phyloP scores from a whole-genome alignment of 2,113 vertebrate genomes.

The Engystomops pustulosus region DNA sequence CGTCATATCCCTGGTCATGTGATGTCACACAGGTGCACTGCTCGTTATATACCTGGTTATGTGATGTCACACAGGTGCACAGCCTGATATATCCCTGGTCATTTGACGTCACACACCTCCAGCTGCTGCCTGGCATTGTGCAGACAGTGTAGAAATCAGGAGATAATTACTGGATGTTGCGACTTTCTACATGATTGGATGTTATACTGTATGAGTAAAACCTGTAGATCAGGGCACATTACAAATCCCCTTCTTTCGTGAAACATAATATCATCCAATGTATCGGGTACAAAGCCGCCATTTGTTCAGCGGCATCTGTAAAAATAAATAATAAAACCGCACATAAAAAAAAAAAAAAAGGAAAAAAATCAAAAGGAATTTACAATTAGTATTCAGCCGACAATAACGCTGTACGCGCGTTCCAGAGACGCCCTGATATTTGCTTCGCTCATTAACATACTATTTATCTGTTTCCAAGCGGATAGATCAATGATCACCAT shows the following conservation, averaged over 20 bases:
- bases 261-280: background rate
- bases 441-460: constrained; percentile 35
- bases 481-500: constrained; percentile 38
- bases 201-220: background rate
- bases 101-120: too few species aligned
- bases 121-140: background rate
- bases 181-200: background rate
- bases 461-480: constrained; percentile 41
- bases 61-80: too few species aligned
- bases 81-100: too few species aligned
- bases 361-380: constrained; percentile 32
- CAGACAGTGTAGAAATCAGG: background rate
- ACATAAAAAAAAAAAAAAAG: constrained; percentile 1
- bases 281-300: background rate
- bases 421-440: constrained; percentile 28
- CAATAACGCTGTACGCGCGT: constrained; percentile 4
- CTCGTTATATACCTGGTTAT: too few species aligned
- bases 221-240: background rate
- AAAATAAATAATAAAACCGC: constrained; percentile 13
- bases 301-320: background rate
- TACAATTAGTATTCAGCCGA: background rate
- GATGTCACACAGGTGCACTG: too few species aligned
- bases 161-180: background rate
- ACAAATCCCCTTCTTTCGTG: background rate
- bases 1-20: too few species aligned